A percentile compares a stretch with the other conserved stretches of the same genome.
Conservation (phyloP, 2,113 vertebrate species). For the Orcinus orca region DNA sequence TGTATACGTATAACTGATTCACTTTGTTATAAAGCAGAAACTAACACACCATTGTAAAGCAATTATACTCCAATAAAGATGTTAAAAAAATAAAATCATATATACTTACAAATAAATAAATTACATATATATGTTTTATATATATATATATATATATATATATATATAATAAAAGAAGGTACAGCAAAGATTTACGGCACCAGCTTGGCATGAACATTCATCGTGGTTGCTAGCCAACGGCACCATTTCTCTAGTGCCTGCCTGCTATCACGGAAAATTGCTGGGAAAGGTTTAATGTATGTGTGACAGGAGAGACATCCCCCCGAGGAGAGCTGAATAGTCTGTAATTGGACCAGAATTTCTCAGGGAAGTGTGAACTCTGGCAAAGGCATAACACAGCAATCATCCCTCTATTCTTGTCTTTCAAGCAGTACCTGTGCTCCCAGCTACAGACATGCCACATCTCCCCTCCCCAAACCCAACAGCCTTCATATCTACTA, state of each 20-base stretch:
- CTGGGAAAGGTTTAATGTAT: background rate
- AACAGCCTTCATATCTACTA: background rate
- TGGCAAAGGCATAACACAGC: background rate
- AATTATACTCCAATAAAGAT: too few species aligned
- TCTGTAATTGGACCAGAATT: background rate
- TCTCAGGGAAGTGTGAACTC: background rate
- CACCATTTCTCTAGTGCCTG: background rate
- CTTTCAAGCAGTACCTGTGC: background rate
- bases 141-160: too few species aligned
- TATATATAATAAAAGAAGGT: background rate
- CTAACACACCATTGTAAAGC: too few species aligned
- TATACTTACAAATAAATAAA: too few species aligned
- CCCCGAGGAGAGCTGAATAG: background rate
- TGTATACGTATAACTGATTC: too few species aligned
- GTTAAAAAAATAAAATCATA: too few species aligned
- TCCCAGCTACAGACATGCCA: background rate
- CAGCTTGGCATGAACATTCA: background rate
- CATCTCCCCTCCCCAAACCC: background rate
- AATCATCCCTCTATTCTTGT: accelerated
- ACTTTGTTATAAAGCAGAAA: too few species aligned
- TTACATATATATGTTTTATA: too few species aligned
- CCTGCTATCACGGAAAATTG: slow-evolving; percentile 18
- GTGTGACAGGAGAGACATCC: background rate
- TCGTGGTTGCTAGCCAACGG: background rate
- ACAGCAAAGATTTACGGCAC: background rate